These are phyloP conservation scores for Psilanteris sp. DNA, from an alignment of 1,140 invertebrate species.

Conservation along the genomic window DNA sequence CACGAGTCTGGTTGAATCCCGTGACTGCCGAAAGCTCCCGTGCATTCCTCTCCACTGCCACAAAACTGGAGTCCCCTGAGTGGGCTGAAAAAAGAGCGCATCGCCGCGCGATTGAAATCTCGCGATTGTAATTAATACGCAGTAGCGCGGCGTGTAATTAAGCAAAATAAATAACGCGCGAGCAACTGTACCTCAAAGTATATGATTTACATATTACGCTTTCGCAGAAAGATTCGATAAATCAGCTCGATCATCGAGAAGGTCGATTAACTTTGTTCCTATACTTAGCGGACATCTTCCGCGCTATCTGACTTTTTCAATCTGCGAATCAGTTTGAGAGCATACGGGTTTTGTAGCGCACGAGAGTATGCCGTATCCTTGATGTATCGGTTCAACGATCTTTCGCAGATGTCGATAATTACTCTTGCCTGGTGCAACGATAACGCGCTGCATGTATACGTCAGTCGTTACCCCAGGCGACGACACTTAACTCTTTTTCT, in stretches of 20 bases:
- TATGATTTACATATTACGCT: conserved; percentile 61
- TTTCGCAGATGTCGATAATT: conserved; percentile 67
- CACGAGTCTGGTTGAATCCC: no score
- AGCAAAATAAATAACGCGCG: conserved; percentile 52
- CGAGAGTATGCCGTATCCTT: conserved; percentile 40
- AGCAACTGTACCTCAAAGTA: conserved; percentile 27
- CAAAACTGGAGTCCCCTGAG: no score
- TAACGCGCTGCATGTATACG: conserved; percentile 44
- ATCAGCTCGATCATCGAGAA: conserved; percentile 54
- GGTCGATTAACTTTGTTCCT: conserved; percentile 62
- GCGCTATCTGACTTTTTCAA: conserved; percentile 62
- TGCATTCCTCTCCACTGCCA: no score
- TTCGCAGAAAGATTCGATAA: conserved; percentile 57
- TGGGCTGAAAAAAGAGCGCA: no score
- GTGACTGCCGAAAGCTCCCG: no score
- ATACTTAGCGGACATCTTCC: conserved; percentile 60
- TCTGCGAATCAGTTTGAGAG: conserved; percentile 54
- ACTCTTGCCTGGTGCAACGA: conserved; percentile 56
- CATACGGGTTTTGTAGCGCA: conserved; percentile 36
- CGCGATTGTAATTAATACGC: conserved; percentile 57
- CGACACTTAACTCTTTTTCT: conserved; percentile 57
- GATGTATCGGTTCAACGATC: conserved; percentile 65
- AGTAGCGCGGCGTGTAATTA: conserved; percentile 47
- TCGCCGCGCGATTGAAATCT: conserved; percentile 45
- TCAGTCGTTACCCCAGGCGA: conserved; percentile 51